Evolutionary conservation across 2,113 vertebrate species (phyloP).

Genomic region (Poicephalus meyeri): DNA sequence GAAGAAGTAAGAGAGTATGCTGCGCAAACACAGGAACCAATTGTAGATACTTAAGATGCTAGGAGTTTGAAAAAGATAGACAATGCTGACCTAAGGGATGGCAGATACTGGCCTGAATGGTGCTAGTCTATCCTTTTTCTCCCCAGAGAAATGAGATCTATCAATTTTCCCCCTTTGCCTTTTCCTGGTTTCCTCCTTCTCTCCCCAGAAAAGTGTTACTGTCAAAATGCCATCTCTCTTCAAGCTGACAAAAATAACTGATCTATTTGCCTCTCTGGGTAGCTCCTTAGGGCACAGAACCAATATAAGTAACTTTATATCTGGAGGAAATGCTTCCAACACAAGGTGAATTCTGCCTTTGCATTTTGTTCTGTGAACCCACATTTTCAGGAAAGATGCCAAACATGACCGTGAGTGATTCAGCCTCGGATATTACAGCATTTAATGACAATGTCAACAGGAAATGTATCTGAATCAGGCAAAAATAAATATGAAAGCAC

Average conservation of each 20-base stretch:
- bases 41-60: slow-evolving; percentile 20
- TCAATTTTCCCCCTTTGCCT: neutral
- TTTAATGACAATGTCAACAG: slow-evolving; percentile 51
- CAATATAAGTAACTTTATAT: neutral
- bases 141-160: neutral
- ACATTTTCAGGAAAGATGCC: slow-evolving; percentile 7
- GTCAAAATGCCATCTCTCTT: neutral
- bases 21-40: neutral
- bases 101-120: neutral
- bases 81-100: neutral
- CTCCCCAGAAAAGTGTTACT: neutral
- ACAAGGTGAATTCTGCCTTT: neutral
- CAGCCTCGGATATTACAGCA: slow-evolving; percentile 31
- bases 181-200: neutral
- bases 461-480: slow-evolving; percentile 25
- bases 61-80: neutral
- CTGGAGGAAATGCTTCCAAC: neutral
- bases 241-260: neutral
- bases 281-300: neutral
- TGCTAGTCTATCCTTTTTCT: neutral
- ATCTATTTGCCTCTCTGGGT: neutral
- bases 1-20: neutral
- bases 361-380: neutral
- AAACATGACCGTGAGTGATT: neutral
- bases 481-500: slow-evolving; percentile 47